A percentile compares a stretch with the other conserved stretches of the same genome.
phyloP scores from a whole-genome alignment of 2,113 vertebrate species.

The Sterna hirundo region DNA sequence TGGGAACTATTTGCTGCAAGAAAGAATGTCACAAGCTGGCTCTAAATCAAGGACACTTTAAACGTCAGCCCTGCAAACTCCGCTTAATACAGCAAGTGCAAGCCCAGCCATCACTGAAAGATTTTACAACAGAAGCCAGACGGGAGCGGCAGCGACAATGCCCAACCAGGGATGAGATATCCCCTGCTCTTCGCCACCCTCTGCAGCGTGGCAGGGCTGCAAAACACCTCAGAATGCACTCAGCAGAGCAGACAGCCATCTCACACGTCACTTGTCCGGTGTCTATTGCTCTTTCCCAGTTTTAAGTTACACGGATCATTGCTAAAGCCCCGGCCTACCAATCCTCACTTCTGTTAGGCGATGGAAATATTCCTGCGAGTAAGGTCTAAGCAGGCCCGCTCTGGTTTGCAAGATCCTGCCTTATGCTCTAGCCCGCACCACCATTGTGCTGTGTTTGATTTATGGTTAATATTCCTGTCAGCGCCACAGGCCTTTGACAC shows the following conservation, averaged over 20 bases:
- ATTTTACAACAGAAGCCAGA: neutral
- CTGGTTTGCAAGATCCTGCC: neutral
- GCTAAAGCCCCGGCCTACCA: neutral
- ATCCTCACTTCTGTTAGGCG: neutral
- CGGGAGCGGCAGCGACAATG: neutral
- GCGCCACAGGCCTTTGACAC: neutral
- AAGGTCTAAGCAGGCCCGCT: neutral
- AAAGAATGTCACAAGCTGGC: neutral
- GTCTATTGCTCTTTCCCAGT: neutral
- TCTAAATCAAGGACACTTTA: neutral
- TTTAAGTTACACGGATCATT: rapidly evolving
- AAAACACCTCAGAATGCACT: neutral
- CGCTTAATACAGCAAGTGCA: neutral
- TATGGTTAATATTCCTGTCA: neutral
- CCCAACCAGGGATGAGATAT: neutral
- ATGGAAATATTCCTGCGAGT: neutral
- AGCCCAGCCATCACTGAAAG: neutral
- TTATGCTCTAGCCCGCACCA: neutral
- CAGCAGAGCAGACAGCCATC: neutral
- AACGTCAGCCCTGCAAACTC: neutral
- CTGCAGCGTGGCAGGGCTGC: neutral
- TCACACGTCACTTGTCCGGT: neutral
- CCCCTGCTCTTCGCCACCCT: neutral
- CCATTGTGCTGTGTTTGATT: neutral
- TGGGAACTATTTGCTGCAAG: neutral